Evolutionary conservation across 92 coral and sea anemone genomes (phyloP).

Genomic region (Phymanthus crucifer): DNA sequence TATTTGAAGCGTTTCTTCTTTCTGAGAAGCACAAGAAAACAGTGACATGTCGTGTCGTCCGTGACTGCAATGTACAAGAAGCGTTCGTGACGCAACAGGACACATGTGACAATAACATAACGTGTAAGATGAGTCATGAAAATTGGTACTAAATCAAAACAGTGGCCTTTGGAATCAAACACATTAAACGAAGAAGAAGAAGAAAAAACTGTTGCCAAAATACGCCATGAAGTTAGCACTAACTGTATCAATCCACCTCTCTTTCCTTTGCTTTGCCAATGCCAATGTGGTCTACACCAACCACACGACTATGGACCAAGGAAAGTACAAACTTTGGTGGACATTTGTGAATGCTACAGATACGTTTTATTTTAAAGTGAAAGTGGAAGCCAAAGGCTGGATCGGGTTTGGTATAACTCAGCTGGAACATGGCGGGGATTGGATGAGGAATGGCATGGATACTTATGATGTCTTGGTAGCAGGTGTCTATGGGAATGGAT

Average conservation of each 20-base stretch:
- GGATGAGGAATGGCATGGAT: slow-evolving; percentile 39
- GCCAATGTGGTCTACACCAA: slow-evolving; percentile 28
- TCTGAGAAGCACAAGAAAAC: too few relatives aligned
- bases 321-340: slow-evolving; percentile 35
- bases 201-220: not conserved
- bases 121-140: not conserved
- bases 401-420: slow-evolving; percentile 46
- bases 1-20: too few relatives aligned
- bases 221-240: not conserved
- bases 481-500: slow-evolving; percentile 24
- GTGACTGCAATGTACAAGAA: not conserved
- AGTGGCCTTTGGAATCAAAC: not conserved
- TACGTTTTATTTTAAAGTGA: slow-evolving; percentile 46
- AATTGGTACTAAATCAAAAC: not conserved
- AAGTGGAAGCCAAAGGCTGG: slow-evolving; percentile 52
- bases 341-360: slow-evolving; percentile 43
- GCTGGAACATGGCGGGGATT: slow-evolving; percentile 7
- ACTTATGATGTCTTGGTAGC: slow-evolving; percentile 53
- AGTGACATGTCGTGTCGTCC: too few relatives aligned
- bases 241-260: not conserved
- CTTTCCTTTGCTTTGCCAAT: not conserved
- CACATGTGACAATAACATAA: not conserved
- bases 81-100: not conserved
- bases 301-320: slow-evolving; percentile 12
- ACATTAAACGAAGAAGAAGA: not conserved